phyloP scores from a whole-genome alignment of 2,797 vertebrate genomes.

The Carapus acus region DNA sequence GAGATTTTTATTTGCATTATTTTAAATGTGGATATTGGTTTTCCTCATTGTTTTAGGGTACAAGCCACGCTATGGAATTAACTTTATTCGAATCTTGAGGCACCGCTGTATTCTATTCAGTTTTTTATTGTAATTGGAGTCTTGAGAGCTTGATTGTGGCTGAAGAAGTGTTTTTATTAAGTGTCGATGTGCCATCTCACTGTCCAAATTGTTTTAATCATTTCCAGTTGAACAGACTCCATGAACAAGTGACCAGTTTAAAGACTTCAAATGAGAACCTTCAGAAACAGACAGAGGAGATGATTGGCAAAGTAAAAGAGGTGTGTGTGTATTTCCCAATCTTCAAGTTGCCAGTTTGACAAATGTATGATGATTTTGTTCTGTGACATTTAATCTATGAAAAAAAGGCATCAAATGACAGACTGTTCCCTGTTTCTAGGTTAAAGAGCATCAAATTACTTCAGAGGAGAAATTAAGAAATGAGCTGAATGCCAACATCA shows the following conservation, averaged over 20 bases:
- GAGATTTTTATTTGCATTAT: too few species aligned
- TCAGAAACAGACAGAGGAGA: conserved; percentile 88
- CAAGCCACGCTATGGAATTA: too few species aligned
- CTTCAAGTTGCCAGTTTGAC: not conserved
- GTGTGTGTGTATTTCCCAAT: conserved; percentile 52
- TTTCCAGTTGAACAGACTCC: conserved; percentile 79
- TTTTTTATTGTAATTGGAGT: too few species aligned
- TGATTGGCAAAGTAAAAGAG: conserved; percentile 87
- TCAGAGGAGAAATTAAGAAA: conserved; percentile 92
- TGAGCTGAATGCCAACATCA: conserved; percentile 93
- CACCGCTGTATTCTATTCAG: too few species aligned
- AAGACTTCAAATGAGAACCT: conserved; percentile 85
- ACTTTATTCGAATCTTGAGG: too few species aligned
- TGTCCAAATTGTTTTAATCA: conserved; percentile 4
- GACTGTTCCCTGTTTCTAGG: conserved; percentile 60
- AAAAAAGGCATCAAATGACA: not conserved
- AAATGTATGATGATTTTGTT: too few species aligned
- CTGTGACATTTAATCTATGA: not conserved
- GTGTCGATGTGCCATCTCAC: not conserved
- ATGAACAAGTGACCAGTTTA: conserved; percentile 82
- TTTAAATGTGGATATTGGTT: too few species aligned
- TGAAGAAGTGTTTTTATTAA: too few species aligned
- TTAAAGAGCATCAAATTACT: conserved; percentile 83
- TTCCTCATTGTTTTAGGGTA: too few species aligned
- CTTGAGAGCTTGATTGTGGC: too few species aligned